A percentile compares a stretch with the other conserved stretches of the same genome.
phyloP scores from a whole-genome alignment of 2,888 invertebrate genomes.

The Diarsia rubi region DNA sequence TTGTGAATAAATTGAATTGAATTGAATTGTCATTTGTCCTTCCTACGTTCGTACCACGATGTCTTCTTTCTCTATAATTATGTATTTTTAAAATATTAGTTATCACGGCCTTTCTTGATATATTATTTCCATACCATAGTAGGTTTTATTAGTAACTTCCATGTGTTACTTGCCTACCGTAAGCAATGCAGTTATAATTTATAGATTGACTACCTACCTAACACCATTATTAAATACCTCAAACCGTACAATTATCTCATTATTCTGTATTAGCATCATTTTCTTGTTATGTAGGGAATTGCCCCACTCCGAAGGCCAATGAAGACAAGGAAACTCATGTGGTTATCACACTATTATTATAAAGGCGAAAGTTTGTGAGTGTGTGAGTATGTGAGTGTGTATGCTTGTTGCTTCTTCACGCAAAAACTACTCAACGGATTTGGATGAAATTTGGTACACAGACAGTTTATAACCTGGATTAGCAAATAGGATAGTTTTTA shows the following conservation, averaged over 20 bases:
- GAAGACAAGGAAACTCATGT: background rate
- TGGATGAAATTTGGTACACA: no score
- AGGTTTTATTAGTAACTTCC: background rate
- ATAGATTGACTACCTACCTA: background rate
- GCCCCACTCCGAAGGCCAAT: background rate
- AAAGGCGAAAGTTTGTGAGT: no score
- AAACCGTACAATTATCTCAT: constrained; percentile 10
- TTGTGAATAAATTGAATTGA: no score
- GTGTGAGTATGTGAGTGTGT: no score
- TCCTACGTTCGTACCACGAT: no score
- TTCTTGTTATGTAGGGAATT: background rate
- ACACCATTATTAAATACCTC: constrained; percentile 1
- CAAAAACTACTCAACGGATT: no score
- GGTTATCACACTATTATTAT: no score
- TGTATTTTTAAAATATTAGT: background rate
- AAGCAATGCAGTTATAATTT: background rate
- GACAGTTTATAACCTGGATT: no score
- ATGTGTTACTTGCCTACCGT: background rate
- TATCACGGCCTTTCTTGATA: background rate
- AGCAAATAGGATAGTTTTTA: no score
- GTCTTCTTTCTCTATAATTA: no score
- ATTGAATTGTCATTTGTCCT: no score
- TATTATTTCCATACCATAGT: background rate
- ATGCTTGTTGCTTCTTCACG: no score
- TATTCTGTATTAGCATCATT: background rate